phyloP scores from a whole-genome alignment of 1,140 invertebrate genomes.

The Bombus confusus region DNA sequence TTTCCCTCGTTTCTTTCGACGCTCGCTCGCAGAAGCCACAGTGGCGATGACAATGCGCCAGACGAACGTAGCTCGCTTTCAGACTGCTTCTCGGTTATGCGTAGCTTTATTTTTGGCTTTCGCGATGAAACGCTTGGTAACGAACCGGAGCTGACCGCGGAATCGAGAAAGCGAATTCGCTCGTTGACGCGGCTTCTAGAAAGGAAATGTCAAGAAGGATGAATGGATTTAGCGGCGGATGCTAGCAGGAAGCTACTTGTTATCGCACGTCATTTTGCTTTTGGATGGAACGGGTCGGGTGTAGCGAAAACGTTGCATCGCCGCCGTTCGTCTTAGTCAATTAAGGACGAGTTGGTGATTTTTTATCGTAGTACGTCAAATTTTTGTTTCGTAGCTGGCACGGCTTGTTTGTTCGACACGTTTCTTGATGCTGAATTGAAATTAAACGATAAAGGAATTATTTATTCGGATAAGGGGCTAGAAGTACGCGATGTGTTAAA shows the following conservation, averaged over 20 bases:
- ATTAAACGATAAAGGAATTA: no score
- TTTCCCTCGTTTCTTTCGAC: not conserved
- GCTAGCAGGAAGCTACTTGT: not conserved
- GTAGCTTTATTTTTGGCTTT: not conserved
- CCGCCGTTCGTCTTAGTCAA: not conserved
- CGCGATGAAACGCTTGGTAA: not conserved
- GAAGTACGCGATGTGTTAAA: no score
- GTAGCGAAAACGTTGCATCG: not conserved
- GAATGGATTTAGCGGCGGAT: not conserved
- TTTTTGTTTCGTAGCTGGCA: no score
- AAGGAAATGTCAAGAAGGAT: not conserved
- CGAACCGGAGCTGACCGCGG: not conserved
- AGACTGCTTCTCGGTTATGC: no score
- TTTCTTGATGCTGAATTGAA: no score
- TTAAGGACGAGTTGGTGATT: not conserved
- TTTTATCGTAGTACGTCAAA: not conserved
- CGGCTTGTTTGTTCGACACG: no score
- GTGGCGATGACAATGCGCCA: not conserved
- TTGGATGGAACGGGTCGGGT: fast-evolving
- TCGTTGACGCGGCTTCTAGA: not conserved
- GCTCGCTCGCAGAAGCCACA: not conserved
- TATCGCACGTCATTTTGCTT: not conserved
- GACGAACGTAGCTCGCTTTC: not conserved
- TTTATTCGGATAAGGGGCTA: no score
- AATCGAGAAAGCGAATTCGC: not conserved